Evolutionary conservation across 1,140 invertebrate genomes (phyloP).

Genomic region (Lucilia cuprina): DNA sequence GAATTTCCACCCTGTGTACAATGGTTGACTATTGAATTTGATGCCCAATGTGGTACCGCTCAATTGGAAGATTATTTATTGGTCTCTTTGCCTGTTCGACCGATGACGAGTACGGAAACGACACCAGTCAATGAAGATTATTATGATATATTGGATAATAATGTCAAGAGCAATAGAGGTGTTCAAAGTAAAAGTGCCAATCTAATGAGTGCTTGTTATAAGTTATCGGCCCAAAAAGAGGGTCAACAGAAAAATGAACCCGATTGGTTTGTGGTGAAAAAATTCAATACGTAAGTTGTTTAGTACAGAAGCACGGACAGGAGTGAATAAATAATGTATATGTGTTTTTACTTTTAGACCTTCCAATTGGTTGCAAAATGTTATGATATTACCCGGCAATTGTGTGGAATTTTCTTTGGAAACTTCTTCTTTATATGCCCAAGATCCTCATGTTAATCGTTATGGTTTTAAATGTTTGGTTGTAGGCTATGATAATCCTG

Average conservation of each 20-base stretch:
- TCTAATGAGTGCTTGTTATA: slow-evolving; percentile 51
- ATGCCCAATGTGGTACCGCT: slow-evolving; percentile 88
- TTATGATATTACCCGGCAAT: slow-evolving; percentile 89
- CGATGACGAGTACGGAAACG: slow-evolving; percentile 31
- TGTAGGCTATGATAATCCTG: slow-evolving; percentile 88
- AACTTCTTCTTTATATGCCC: slow-evolving; percentile 94
- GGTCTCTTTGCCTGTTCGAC: slow-evolving; percentile 76
- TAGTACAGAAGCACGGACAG: background rate
- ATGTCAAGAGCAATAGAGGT: slow-evolving; percentile 39
- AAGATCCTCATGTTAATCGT: slow-evolving; percentile 82
- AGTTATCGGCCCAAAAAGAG: slow-evolving; percentile 18
- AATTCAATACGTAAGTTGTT: slow-evolving; percentile 58
- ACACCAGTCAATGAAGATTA: slow-evolving; percentile 48
- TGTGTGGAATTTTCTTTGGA: slow-evolving; percentile 94
- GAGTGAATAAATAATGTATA: too few species aligned
- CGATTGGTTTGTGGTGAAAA: slow-evolving; percentile 61
- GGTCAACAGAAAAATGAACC: slow-evolving; percentile 41
- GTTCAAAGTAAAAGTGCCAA: slow-evolving; percentile 45
- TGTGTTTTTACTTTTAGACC: slow-evolving; percentile 62
- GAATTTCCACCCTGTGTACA: slow-evolving; percentile 86
- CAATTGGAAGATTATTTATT: slow-evolving; percentile 93
- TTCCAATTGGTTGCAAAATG: slow-evolving; percentile 86
- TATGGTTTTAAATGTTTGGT: slow-evolving; percentile 94
- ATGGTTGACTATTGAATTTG: slow-evolving; percentile 94
- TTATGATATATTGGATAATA: slow-evolving; percentile 55